Percentiles rank a stretch among this genome's conserved stretches.
Evolutionary conservation across 2,888 invertebrate genomes (phyloP).

Genomic region (Caenorhabditis sp.): DNA sequence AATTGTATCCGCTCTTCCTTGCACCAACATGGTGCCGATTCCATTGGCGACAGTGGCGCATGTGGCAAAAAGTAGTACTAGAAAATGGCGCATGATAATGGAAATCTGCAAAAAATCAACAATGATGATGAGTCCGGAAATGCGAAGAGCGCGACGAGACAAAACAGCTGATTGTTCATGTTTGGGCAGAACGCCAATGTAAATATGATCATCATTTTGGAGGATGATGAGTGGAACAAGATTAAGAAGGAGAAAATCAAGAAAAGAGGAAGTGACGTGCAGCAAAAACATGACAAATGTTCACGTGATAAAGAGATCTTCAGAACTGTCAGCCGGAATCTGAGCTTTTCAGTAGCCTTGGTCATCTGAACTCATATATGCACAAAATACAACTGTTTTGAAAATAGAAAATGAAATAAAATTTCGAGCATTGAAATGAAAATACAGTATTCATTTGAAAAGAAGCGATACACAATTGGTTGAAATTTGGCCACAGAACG

Average conservation of each 20-base stretch:
- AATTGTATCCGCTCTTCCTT: slow-evolving; percentile 50
- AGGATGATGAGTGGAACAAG: background rate
- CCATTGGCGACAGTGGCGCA: slow-evolving; percentile 34
- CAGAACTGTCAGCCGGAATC: no score
- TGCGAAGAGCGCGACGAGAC: slow-evolving; percentile 24
- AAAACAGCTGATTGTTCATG: slow-evolving; percentile 8
- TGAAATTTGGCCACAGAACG: no score
- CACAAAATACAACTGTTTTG: no score
- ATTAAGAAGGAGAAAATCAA: background rate
- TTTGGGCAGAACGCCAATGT: slow-evolving; percentile 40
- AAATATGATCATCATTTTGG: slow-evolving; percentile 9
- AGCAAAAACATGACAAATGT: background rate
- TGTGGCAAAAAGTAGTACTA: slow-evolving; percentile 41
- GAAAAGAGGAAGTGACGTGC: background rate
- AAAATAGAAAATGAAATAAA: no score
- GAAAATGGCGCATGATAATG: background rate
- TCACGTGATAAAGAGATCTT: slow-evolving; percentile 7
- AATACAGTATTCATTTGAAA: no score
- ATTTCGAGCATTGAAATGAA: no score
- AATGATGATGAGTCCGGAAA: slow-evolving; percentile 22
- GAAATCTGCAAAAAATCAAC: no score
- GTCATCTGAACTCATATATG: no score
- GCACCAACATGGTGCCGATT: slow-evolving; percentile 48
- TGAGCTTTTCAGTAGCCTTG: no score
- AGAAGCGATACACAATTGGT: no score